Conservation (phyloP, 2,113 vertebrate species). For the Saimiri boliviensis region DNA sequence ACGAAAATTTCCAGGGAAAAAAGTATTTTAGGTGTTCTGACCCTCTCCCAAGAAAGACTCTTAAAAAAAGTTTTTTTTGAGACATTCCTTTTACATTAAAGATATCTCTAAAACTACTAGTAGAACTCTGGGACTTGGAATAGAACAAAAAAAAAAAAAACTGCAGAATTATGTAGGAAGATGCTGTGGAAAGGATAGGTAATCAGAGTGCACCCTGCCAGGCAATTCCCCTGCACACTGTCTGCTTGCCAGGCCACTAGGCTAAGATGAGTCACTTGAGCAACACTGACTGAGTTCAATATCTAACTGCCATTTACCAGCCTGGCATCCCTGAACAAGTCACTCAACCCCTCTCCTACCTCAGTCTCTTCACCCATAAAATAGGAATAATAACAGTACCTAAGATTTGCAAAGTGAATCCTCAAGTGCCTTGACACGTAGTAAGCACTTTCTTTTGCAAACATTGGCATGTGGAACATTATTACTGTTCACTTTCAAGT, state of each 20-base stretch:
- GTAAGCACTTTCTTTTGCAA: background rate
- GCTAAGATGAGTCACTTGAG: background rate
- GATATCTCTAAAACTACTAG: background rate
- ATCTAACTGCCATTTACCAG: background rate
- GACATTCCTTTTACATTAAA: background rate
- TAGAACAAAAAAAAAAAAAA: background rate
- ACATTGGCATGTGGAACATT: too few species aligned
- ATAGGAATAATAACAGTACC: background rate
- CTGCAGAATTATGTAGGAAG: background rate
- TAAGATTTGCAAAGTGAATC: background rate
- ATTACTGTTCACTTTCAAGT: background rate
- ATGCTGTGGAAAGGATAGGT: background rate
- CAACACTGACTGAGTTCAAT: background rate
- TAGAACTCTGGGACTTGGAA: background rate
- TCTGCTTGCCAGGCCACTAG: background rate
- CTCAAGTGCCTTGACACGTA: too few species aligned
- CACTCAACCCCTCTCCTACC: background rate
- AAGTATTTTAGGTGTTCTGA: background rate
- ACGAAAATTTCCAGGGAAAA: background rate
- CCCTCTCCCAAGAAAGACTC: background rate
- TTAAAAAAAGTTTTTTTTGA: background rate
- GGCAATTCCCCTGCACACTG: background rate
- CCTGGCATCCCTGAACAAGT: background rate
- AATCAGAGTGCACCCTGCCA: background rate
- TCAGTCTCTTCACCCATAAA: background rate